Evolutionary conservation across 2,888 invertebrate species (phyloP).

Genomic region (Drosophila robusta): DNA sequence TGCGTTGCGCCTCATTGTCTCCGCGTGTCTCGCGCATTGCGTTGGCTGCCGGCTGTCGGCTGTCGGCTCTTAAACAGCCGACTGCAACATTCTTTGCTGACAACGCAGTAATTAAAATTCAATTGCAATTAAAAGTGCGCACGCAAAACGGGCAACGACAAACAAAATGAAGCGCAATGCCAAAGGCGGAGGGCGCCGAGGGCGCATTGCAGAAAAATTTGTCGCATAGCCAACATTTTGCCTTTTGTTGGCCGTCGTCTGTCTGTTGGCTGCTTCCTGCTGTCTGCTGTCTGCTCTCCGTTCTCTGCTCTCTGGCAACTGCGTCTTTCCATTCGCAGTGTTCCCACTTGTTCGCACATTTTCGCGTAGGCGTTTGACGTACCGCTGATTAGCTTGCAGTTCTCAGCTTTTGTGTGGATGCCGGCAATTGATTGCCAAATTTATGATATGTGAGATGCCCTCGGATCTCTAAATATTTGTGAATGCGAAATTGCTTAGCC

Average conservation of each 20-base stretch:
- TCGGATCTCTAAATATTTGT: conserved; percentile 52
- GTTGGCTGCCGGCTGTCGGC: conserved; percentile 50
- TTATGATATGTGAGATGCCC: conserved; percentile 47
- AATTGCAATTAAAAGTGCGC: conserved; percentile 83
- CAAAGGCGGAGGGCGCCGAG: conserved; percentile 20
- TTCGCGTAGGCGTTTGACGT: conserved; percentile 70
- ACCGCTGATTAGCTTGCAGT: conserved; percentile 69
- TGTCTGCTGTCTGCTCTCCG: conserved; percentile 15
- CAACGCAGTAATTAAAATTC: conserved; percentile 85
- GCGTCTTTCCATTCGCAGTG: conserved; percentile 4
- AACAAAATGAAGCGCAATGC: conserved; percentile 59
- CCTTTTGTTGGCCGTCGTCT: conserved; percentile 25
- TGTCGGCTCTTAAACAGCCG: conserved; percentile 73
- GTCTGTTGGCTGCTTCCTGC: conserved; percentile 12
- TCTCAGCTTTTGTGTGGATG: conserved; percentile 13
- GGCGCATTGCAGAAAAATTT: conserved; percentile 56
- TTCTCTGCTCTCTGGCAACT: background rate
- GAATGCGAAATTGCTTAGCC: conserved; percentile 9
- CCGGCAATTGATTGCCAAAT: conserved; percentile 36
- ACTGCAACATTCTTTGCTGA: conserved; percentile 83
- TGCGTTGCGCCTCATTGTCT: conserved; percentile 58
- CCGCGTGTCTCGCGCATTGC: conserved; percentile 33
- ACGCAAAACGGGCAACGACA: conserved; percentile 79
- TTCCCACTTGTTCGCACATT: conserved; percentile 49
- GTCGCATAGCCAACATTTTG: conserved; percentile 73